These are phyloP conservation scores for Aphidius gifuensis DNA, from an alignment of 1,140 invertebrate species.

Conservation along the genomic window DNA sequence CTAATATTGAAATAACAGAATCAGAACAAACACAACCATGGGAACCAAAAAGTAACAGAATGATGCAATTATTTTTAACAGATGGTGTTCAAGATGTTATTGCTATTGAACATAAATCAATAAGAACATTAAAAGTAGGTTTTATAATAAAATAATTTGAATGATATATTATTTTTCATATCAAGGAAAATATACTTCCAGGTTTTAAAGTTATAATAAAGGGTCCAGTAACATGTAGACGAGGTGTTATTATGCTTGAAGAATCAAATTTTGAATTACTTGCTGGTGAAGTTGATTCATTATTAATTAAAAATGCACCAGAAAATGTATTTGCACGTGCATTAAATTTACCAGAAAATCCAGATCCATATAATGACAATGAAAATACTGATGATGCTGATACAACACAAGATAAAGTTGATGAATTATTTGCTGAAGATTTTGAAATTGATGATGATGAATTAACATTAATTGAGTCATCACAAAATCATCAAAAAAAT, in stretches of 20 bases:
- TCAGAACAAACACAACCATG: slow-evolving; percentile 48
- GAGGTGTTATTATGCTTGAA: slow-evolving; percentile 68
- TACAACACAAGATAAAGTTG: slow-evolving; percentile 1
- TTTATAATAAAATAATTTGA: slow-evolving; percentile 13
- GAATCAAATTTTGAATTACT: slow-evolving; percentile 63
- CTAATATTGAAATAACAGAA: slow-evolving; percentile 55
- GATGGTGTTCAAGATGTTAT: slow-evolving; percentile 70
- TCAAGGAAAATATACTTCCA: slow-evolving; percentile 42
- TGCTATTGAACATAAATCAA: slow-evolving; percentile 71
- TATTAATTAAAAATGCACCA: slow-evolving; percentile 59
- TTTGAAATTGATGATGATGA: slow-evolving; percentile 39
- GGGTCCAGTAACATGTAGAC: slow-evolving; percentile 68
- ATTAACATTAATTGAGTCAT: slow-evolving; percentile 32
- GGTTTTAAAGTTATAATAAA: slow-evolving; percentile 56
- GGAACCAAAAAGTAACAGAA: slow-evolving; percentile 55
- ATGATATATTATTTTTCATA: slow-evolving; percentile 14
- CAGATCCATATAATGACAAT: slow-evolving; percentile 46
- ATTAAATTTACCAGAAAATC: slow-evolving; percentile 54
- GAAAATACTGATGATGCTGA: background rate
- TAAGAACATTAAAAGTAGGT: slow-evolving; percentile 60
- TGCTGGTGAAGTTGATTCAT: slow-evolving; percentile 72
- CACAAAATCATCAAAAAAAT: background rate
- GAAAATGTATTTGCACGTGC: slow-evolving; percentile 62
- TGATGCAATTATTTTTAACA: slow-evolving; percentile 71
- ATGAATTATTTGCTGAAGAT: slow-evolving; percentile 34